Conservation (phyloP, 2,113 vertebrate genomes). For the Tamias sibiricus region DNA sequence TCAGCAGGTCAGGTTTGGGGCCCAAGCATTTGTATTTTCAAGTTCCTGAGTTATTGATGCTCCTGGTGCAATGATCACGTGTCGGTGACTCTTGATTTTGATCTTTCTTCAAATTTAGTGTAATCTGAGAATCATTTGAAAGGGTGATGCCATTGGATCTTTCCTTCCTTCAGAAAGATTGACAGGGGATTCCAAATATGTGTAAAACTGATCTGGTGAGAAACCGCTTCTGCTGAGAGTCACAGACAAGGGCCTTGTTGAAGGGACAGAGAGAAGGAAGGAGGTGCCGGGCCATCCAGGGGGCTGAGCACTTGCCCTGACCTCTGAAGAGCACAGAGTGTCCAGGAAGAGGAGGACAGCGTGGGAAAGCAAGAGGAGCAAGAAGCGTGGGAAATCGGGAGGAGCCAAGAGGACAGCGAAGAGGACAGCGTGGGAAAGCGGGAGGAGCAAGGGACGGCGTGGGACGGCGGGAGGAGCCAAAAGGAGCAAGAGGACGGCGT, state of each 20-base stretch:
- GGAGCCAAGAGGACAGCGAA: no score
- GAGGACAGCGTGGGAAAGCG: no score
- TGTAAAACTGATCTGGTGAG: background rate
- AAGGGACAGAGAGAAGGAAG: background rate
- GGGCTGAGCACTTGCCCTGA: background rate
- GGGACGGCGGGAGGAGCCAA: no score
- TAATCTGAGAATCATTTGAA: background rate
- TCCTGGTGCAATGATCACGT: background rate
- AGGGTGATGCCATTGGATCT: background rate
- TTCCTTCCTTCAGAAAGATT: background rate
- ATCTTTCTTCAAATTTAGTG: background rate
- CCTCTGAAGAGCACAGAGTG: background rate
- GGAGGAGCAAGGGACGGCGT: no score
- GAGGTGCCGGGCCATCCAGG: background rate
- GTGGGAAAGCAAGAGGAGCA: background rate
- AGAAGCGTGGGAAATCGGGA: no score
- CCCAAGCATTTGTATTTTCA: background rate
- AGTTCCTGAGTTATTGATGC: background rate
- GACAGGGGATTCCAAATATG: background rate
- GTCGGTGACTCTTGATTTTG: background rate
- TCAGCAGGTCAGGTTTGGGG: background rate
- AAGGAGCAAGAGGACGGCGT: no score
- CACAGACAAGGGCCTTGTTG: background rate
- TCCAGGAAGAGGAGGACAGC: no score
- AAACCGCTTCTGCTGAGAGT: background rate